Percentiles rank a stretch among this genome's conserved stretches.
phyloP scores from a whole-genome alignment of 2,888 invertebrate genomes.

The Ceramica pisi region DNA sequence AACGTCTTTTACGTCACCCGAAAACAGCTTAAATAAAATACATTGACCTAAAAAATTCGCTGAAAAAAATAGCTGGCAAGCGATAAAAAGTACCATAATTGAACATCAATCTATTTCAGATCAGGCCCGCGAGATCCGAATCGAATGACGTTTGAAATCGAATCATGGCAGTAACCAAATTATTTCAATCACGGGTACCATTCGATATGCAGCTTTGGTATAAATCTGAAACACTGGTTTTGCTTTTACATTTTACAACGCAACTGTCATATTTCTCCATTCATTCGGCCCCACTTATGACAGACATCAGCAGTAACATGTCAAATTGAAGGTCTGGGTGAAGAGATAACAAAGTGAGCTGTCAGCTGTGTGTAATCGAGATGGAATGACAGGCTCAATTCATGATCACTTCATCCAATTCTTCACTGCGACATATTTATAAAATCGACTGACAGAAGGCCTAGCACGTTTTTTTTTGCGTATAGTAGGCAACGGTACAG shows the following conservation, averaged over 20 bases:
- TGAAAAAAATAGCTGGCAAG: constrained; percentile 27
- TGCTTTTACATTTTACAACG: constrained; percentile 9
- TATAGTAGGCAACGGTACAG: no score
- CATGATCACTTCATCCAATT: no score
- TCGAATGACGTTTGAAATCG: constrained; percentile 62
- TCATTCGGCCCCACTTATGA: background rate
- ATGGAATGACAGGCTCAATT: no score
- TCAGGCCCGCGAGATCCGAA: constrained; percentile 55
- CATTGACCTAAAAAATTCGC: constrained; percentile 8
- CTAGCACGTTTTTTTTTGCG: no score
- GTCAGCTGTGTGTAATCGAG: no score
- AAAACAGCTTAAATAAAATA: constrained; percentile 21
- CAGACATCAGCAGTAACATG: no score
- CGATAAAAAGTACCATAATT: constrained; percentile 55
- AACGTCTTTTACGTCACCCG: background rate
- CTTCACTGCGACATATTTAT: no score
- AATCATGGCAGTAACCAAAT: constrained; percentile 56
- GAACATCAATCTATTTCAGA: constrained; percentile 60
- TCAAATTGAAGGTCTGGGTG: no score
- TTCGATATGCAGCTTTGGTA: constrained; percentile 46
- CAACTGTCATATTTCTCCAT: background rate
- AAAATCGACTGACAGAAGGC: no score
- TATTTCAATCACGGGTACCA: constrained; percentile 47
- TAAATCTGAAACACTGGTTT: constrained; percentile 39
- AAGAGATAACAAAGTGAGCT: no score